Evolutionary conservation across 2,888 invertebrate species (phyloP), one percentile per base, ranked within the genome.

Genomic region (Drosophila paramelanica): DNA sequence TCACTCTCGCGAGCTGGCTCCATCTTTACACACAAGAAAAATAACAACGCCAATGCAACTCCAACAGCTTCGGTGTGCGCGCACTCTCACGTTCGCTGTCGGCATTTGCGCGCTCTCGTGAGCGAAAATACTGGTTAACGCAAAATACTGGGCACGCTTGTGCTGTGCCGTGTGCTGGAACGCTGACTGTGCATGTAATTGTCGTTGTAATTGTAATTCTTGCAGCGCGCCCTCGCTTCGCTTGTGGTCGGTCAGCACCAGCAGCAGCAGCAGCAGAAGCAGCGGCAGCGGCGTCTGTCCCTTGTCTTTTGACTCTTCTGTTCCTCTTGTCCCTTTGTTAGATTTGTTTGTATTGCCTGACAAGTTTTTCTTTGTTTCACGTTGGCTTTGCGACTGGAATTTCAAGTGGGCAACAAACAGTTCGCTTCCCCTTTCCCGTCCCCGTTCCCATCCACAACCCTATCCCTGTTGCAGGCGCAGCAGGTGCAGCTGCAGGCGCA

Each of bases 121-220:
- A 47, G 55, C 38, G 11, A 23, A 41, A 75, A 79, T 79, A 79
- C 79, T 74, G 80, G 79, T 81, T 66, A 39, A 20, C 25, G 45
- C 70, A 81, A 65, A 67, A 65, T 66, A 75, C 74, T 75, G 62
- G 72, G 67, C 45, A 64, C 56, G 62, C 67, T 62, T 67, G 45
- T 39, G 39, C 39, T n/a, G 38, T 5, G n/a, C 5, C 23, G 53
- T 43, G 33, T 43, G 25, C 42, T 60, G 42, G 39, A 46, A 36
- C 56, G 14, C 59, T 59, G 59, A 45, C 42, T 45, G 36, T 13
- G 59, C 60, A 50, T 75, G 75, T 76, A 76, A 75, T 75, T 75
- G 76, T 76, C 61, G 73, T 67, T 80, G 78, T 72, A 75, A 77
- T 77, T 81, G 75, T 85, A 81, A 77, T 68, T 77, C 70, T 66